Conservation (phyloP, 2,113 vertebrate genomes). For the Percina caprodes region DNA sequence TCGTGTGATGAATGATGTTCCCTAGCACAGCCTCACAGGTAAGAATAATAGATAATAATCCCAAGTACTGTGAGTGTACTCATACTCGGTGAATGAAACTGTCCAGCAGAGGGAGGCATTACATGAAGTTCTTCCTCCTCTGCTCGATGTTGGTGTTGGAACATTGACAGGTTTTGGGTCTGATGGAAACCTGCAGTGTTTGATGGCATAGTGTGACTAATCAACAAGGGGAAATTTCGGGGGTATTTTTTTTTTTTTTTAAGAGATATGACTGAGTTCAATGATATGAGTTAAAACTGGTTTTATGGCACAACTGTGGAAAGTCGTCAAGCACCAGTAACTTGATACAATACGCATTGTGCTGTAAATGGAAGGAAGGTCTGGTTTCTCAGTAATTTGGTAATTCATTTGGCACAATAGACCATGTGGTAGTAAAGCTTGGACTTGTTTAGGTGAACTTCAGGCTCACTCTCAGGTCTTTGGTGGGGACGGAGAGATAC, state of each 20-base stretch:
- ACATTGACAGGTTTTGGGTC: background rate
- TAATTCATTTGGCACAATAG: background rate
- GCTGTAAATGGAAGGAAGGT: background rate
- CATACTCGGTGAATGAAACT: background rate
- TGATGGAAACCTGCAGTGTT: background rate
- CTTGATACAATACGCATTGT: background rate
- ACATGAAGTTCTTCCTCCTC: background rate
- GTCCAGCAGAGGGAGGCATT: conserved; percentile 30
- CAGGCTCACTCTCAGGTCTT: background rate
- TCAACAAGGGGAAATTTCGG: background rate
- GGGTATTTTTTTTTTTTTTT: too few species aligned
- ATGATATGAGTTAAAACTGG: conserved; percentile 15
- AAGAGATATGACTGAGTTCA: background rate
- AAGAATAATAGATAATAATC: background rate
- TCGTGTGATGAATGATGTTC: conserved; percentile 21
- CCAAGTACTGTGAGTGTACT: background rate
- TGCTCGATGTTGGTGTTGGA: background rate
- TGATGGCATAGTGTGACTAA: background rate
- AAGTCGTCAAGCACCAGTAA: background rate
- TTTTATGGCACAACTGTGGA: background rate
- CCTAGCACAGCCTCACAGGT: conserved; percentile 1
- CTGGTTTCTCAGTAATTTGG: background rate
- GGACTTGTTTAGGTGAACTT: background rate
- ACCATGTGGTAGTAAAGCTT: background rate
- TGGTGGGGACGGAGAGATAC: background rate